A percentile compares a stretch with the other conserved stretches of the same genome.
phyloP scores from a whole-genome alignment of 2,888 invertebrate genomes.

The Oithona nana region DNA sequence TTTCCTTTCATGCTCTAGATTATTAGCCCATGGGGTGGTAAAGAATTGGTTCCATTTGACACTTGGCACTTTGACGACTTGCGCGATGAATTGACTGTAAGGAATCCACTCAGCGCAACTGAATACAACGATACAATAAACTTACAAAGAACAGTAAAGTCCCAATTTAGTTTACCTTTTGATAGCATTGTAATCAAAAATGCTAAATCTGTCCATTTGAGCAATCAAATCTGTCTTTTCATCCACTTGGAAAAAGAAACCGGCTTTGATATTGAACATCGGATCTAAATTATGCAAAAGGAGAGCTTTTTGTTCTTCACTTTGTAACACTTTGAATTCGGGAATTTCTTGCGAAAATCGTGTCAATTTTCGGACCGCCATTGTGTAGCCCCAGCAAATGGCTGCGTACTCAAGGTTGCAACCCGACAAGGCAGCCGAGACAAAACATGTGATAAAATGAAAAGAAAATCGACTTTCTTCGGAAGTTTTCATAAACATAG shows the following conservation, averaged over 20 bases:
- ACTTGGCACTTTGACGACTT: background rate
- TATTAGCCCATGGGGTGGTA: background rate
- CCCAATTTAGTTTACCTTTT: background rate
- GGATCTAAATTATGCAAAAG: background rate
- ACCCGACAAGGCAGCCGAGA: background rate
- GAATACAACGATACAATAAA: background rate
- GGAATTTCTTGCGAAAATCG: background rate
- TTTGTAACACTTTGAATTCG: background rate
- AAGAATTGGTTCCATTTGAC: conserved; percentile 2
- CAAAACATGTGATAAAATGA: background rate
- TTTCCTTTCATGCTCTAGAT: background rate
- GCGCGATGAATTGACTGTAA: background rate
- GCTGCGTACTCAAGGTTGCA: background rate
- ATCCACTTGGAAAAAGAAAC: background rate
- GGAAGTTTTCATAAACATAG: background rate
- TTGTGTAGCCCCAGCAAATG: background rate
- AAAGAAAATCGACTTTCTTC: background rate
- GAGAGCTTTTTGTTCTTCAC: background rate
- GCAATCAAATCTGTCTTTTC: background rate
- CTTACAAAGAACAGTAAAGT: background rate
- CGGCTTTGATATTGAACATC: background rate
- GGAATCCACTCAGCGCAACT: background rate
- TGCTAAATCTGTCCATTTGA: background rate
- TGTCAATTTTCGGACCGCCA: background rate
- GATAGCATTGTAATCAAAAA: background rate